Evolutionary conservation across 2,888 invertebrate species (phyloP).

Genomic region (Agrochola circellaris): DNA sequence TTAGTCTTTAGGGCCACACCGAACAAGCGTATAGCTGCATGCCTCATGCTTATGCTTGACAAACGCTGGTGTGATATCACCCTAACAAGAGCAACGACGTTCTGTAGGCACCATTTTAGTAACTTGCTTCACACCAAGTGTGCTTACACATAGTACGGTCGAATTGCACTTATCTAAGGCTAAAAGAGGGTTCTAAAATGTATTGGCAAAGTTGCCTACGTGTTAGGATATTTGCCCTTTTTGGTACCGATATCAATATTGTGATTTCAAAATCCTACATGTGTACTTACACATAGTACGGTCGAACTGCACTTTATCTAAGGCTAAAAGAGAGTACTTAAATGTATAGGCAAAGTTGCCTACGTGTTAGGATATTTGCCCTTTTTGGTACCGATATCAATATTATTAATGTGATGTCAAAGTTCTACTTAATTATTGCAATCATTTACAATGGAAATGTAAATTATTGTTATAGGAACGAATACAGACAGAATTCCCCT

Average conservation of each 20-base stretch:
- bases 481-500: neutral
- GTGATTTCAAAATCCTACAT: no score
- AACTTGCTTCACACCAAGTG: constrained; percentile 57
- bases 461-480: constrained; percentile 5
- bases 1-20: constrained; percentile 18
- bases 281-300: constrained; percentile 8
- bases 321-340: constrained; percentile 18
- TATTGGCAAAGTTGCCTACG: neutral
- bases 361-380: neutral
- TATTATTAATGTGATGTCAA: neutral
- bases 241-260: no score
- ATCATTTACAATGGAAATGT: neutral
- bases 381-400: neutral
- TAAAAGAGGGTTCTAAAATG: constrained; percentile 6
- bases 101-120: constrained; percentile 61
- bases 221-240: no score
- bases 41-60: neutral
- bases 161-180: constrained; percentile 42
- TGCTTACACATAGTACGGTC: constrained; percentile 12
- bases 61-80: constrained; percentile 19
- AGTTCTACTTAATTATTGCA: constrained; percentile 1
- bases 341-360: neutral
- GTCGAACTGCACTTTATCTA: constrained; percentile 41
- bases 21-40: neutral
- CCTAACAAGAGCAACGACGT: constrained; percentile 23